Base-by-base conservation (phyloP, 2,888 invertebrate species). In the Brachypterus glaber region DNA sequence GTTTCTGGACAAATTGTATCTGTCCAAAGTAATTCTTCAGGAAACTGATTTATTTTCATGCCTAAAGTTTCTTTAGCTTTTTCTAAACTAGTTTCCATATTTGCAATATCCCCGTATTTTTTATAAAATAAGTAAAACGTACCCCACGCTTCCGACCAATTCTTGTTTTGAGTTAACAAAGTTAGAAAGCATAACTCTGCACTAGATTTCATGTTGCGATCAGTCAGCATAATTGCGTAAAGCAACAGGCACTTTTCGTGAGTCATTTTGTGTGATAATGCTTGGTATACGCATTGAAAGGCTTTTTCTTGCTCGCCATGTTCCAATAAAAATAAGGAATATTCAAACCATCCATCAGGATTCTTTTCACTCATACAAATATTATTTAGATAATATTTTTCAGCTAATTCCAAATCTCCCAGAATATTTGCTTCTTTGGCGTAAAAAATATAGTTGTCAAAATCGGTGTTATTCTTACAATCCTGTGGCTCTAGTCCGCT, bases 151-250 rank as follows among this genome's bases (percentile, higher is more conserved):
- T 7, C 4, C 31, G 14, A 15, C 4, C 26, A 13, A 16, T 36
- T 7, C 4, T 27, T 11, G 27, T 27, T 27, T 9, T 51, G 45
- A 1, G 55, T 44, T 24, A 61, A 43, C 15, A 62, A 39, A 14
- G 55, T 58, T 39, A 63, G 41, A 21, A 66, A 54, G 43, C 61
- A 61, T 0, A 56, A 60, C 53, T 66, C 64, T 1, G 63, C 61
- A 43, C 62, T 59, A 17, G 54, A 45, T 8, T 43, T 44, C 26
- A 52, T 47, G 4, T 50, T 49, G 36, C 55, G 56, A 21, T 59
- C 51, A 1, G 48, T 43, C 29, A 62, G 45, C 2, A 64, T 39
- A 9, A 57, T 43, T 3, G 54, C 63, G 37, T 55, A 56, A 24
- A 62, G 37, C 4, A 65, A 33, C 16, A 64, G 47, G 39, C 61